A percentile compares a stretch with the other conserved stretches of the same genome.
Conservation (phyloP, 2,888 invertebrate species). For the Mystacides longicornis region DNA sequence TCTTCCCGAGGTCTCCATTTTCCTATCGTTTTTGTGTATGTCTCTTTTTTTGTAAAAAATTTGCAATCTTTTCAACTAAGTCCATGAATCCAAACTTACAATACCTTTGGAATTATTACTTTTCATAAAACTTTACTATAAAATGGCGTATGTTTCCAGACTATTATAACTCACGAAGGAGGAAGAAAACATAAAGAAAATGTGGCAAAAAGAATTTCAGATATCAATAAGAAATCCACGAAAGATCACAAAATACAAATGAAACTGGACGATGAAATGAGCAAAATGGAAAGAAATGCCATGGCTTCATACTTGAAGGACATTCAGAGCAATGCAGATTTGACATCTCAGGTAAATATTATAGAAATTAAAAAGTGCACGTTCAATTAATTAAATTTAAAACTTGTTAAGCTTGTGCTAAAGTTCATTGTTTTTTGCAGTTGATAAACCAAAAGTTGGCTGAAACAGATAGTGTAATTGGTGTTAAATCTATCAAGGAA, state of each 20-base stretch:
- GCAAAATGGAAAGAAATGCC: constrained; percentile 86
- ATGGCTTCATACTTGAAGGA: constrained; percentile 83
- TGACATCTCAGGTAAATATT: constrained; percentile 53
- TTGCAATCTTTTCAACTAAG: no score
- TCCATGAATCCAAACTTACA: no score
- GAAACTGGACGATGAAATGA: constrained; percentile 71
- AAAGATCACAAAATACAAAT: constrained; percentile 71
- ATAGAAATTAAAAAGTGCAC: no score
- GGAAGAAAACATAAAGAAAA: constrained; percentile 88
- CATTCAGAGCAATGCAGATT: constrained; percentile 60
- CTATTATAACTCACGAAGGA: constrained; percentile 89
- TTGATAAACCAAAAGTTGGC: constrained; percentile 24
- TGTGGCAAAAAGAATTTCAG: constrained; percentile 78
- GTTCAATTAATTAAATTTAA: no score
- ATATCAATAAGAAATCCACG: constrained; percentile 75
- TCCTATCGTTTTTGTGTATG: no score
- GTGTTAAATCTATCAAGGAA: constrained; percentile 28
- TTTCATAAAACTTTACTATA: no score
- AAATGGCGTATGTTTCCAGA: constrained; percentile 48
- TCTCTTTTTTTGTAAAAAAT: no score
- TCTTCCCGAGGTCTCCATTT: no score
- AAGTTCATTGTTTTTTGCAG: no score
- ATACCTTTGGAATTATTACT: no score
- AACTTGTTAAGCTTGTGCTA: neutral
- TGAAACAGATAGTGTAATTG: constrained; percentile 25